These are phyloP conservation scores for Lycocerus yunnanus DNA, from an alignment of 2,888 invertebrate species.

Conservation along the genomic window DNA sequence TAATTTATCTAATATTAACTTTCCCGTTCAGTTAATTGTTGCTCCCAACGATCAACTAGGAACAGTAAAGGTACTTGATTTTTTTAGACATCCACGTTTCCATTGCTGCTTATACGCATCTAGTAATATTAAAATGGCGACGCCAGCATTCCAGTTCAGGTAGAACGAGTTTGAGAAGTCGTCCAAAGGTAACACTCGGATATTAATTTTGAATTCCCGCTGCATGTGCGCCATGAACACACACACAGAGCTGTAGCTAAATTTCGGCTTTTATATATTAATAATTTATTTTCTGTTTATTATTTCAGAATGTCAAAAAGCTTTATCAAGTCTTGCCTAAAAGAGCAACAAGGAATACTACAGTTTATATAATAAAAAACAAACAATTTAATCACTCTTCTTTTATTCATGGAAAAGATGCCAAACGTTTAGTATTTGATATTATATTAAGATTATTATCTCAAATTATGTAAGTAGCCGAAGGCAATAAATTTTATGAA, in stretches of 20 bases:
- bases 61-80: conserved; percentile 57
- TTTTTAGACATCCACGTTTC: no score
- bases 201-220: no score
- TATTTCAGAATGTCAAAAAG: background rate
- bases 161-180: no score
- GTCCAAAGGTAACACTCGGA: no score
- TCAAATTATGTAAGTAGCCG: background rate
- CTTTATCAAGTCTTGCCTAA: background rate
- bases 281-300: no score
- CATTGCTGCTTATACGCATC: no score
- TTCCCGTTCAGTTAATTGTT: conserved; percentile 65
- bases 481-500: background rate
- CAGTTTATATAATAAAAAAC: background rate
- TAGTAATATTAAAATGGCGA: no score
- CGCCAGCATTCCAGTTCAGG: no score
- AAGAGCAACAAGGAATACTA: background rate
- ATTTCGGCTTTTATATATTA: no score
- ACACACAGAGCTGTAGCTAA: no score
- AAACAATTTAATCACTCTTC: background rate
- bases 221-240: no score
- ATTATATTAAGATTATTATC: background rate
- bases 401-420: background rate
- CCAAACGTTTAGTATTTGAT: background rate
- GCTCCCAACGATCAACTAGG: conserved; percentile 68
- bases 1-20: conserved; percentile 62